These are phyloP conservation scores for Dynastes tityus DNA, from an alignment of 2,888 invertebrate species.

Conservation along the genomic window DNA sequence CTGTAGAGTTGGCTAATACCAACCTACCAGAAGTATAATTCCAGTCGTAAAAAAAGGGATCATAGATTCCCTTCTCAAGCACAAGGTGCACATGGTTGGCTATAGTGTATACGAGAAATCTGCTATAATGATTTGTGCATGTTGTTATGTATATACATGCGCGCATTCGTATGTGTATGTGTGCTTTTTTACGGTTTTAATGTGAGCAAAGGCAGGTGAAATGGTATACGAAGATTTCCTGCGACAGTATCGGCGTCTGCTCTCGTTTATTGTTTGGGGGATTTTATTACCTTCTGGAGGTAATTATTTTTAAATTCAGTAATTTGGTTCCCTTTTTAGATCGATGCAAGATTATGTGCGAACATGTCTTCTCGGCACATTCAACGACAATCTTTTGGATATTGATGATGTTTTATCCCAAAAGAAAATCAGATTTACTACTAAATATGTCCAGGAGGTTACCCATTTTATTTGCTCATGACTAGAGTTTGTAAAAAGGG, in stretches of 20 bases:
- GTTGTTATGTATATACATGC: background rate
- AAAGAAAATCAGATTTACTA: no score
- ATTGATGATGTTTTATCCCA: no score
- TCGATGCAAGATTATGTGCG: background rate
- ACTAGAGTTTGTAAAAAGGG: no score
- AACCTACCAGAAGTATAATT: conserved; percentile 49
- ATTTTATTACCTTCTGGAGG: conserved; percentile 16
- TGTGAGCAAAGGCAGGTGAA: conserved; percentile 60
- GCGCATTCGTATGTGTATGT: background rate
- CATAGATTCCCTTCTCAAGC: conserved; percentile 35
- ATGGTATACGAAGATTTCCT: conserved; percentile 26
- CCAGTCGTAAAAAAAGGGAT: conserved; percentile 56
- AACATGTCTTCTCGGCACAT: no score
- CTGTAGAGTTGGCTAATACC: no score
- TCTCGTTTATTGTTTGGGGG: background rate
- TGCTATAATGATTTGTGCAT: conserved; percentile 20
- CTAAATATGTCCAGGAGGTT: no score
- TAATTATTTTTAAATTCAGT: conserved; percentile 5
- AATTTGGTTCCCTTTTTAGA: background rate
- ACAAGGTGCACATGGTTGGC: no score
- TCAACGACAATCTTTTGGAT: no score
- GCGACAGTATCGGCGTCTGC: background rate
- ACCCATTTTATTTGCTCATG: no score
- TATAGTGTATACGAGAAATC: background rate
- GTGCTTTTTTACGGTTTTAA: conserved; percentile 59